phyloP scores from a whole-genome alignment of 2,113 vertebrate species.

The Forbesichthys agassizii region DNA sequence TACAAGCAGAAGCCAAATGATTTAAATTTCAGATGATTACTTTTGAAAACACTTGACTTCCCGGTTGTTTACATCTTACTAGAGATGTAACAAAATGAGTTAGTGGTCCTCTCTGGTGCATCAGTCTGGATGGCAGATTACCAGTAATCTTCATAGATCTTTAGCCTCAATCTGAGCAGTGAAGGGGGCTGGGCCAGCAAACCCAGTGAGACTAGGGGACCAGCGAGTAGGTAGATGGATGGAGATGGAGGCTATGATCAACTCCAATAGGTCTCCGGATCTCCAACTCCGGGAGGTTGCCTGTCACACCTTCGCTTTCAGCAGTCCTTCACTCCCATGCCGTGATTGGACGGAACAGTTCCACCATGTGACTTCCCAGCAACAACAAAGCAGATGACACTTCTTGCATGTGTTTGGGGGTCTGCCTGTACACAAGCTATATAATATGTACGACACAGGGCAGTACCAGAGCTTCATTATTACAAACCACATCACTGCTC shows the following conservation, averaged over 20 bases:
- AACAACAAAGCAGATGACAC: slow-evolving; percentile 1
- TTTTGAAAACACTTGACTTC: no score
- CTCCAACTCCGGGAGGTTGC: not conserved
- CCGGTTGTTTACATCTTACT: not conserved
- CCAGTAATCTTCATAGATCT: slow-evolving; percentile 76
- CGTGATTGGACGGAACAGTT: not conserved
- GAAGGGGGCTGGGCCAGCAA: slow-evolving; percentile 45
- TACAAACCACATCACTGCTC: slow-evolving; percentile 51
- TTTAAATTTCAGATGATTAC: no score
- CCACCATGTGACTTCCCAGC: no score
- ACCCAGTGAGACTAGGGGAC: no score
- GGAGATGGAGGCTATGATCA: not conserved
- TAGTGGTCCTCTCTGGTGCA: slow-evolving; percentile 50
- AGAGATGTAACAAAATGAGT: slow-evolving; percentile 8
- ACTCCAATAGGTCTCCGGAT: not conserved
- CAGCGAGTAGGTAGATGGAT: not conserved
- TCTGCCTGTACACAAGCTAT: slow-evolving; percentile 1
- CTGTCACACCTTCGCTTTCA: not conserved
- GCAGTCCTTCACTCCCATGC: not conserved
- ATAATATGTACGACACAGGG: slow-evolving; percentile 30
- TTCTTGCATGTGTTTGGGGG: slow-evolving; percentile 3
- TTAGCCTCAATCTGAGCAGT: slow-evolving; percentile 60
- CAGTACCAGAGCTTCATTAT: slow-evolving; percentile 25
- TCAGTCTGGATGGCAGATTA: slow-evolving; percentile 74
- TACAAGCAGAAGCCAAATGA: no score